Base-by-base conservation (phyloP, 2,113 vertebrate genomes). In the Fulmarus glacialis region DNA sequence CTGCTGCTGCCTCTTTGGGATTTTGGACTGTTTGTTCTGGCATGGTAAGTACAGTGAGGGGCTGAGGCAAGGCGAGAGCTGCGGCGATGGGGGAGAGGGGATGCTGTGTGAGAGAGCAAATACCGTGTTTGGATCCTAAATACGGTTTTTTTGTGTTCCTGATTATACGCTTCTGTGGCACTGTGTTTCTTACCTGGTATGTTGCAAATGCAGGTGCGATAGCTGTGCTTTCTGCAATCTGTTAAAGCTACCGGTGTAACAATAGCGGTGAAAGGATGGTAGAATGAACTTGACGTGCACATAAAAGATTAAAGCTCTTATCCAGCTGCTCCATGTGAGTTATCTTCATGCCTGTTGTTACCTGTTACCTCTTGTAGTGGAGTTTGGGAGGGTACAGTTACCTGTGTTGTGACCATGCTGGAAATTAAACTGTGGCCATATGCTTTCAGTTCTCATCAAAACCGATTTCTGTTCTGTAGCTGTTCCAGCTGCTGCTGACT, bases 261-360 rank as follows among this genome's bases (percentile, higher is more conserved):
- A 13, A 3, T 1, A 50, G 20, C 2, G 4, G 45, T 40, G 18
- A 74, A 80, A 74, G 48, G 30, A 36, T 6, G 18, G 27, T 8
- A 58, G 47, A 56, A 45, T 15, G 18, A 74, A n/a, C 18, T 9
- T 63, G 5, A 55, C 2, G 1, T 14, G 34, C 30, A 4, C 8
- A 14, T 55, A 21, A 52, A 58, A 63, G 34, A 30, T 22, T 9
- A 43, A 92, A 29, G 38, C 27, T 10, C 29, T 59, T 79, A 62
- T 1, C 15, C n/a, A 53, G n/a, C 34, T 55, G 12, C 15, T 32
- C 40, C 29, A 12, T 6, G 20, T 0, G 2, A 34, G 12, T 38
- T 48, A 13, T 13, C 42, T 56, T 45, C 12, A 4, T 32, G 24
- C 20, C 29, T 55, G 50, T 34, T 63, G 17, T 50, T 34, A 66